Conservation (phyloP, 2,797 vertebrate genomes). For the Sciurus vulgaris region DNA sequence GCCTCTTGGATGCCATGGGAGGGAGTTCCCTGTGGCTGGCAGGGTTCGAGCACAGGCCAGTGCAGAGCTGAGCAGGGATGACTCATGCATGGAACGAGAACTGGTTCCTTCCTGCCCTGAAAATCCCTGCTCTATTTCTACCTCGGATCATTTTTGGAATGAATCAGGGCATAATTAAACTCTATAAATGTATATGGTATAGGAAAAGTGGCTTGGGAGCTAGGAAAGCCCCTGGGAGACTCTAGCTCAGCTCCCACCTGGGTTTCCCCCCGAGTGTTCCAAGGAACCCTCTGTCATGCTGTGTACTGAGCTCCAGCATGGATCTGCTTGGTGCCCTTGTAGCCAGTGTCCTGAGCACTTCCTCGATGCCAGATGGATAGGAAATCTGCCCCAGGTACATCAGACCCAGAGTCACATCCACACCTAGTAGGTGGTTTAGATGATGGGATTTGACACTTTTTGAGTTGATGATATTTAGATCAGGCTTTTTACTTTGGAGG, state of each 20-base stretch:
- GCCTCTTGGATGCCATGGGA: not conserved
- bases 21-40: not conserved
- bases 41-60: not conserved
- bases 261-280: not conserved
- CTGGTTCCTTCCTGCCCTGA: not conserved
- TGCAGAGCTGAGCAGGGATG: not conserved
- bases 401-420: not conserved
- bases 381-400: not conserved
- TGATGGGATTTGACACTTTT: not conserved
- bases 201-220: not conserved
- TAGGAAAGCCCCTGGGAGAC: not conserved
- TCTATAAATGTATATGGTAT: not conserved
- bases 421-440: not conserved
- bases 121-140: constrained; percentile 39
- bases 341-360: not conserved
- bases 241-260: not conserved
- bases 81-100: not conserved
- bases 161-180: not conserved
- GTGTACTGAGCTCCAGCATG: not conserved
- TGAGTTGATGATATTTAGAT: not conserved
- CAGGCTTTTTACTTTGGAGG: not conserved
- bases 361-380: not conserved
- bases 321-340: not conserved
- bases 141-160: not conserved
- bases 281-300: not conserved